These are phyloP conservation scores for Agrochola lychnidis DNA, from an alignment of 2,888 invertebrate genomes.

Conservation along the genomic window DNA sequence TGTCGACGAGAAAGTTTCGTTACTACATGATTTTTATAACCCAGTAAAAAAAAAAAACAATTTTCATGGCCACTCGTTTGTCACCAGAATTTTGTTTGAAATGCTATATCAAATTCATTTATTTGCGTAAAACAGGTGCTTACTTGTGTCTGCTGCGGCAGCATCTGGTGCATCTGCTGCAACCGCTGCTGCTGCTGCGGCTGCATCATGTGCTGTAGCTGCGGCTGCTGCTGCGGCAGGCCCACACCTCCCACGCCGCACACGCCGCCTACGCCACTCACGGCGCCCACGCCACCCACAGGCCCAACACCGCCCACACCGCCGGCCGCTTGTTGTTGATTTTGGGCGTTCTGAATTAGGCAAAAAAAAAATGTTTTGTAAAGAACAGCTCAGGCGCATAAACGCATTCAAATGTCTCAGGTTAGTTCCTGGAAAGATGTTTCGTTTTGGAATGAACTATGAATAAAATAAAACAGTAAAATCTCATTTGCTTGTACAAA, in stretches of 20 bases:
- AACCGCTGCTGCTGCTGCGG: conserved; percentile 91
- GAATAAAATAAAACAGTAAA: neutral
- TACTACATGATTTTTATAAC: neutral
- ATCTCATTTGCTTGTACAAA: neutral
- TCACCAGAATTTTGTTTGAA: neutral
- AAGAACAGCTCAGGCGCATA: neutral
- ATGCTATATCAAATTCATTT: neutral
- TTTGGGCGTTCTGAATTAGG: conserved; percentile 87
- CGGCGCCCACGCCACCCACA: conserved; percentile 74
- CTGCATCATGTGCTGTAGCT: conserved; percentile 91
- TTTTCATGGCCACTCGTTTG: neutral
- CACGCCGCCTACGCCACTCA: conserved; percentile 75
- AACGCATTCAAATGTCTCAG: neutral
- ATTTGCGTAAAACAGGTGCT: neutral
- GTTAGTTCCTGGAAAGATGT: neutral
- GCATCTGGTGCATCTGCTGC: conserved; percentile 90
- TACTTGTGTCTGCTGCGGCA: conserved; percentile 91
- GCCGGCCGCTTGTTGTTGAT: conserved; percentile 83
- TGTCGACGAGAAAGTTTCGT: conserved; percentile 9
- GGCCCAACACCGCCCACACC: conserved; percentile 72
- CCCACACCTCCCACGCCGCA: conserved; percentile 79
- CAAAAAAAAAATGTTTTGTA: conserved; percentile 5
- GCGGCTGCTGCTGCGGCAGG: conserved; percentile 87
- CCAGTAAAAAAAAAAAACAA: neutral
- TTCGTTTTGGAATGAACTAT: neutral